Evolutionary conservation across 2,113 vertebrate species (phyloP), one percentile per base, ranked within the genome.

Genomic region (Anguilla rostrata): DNA sequence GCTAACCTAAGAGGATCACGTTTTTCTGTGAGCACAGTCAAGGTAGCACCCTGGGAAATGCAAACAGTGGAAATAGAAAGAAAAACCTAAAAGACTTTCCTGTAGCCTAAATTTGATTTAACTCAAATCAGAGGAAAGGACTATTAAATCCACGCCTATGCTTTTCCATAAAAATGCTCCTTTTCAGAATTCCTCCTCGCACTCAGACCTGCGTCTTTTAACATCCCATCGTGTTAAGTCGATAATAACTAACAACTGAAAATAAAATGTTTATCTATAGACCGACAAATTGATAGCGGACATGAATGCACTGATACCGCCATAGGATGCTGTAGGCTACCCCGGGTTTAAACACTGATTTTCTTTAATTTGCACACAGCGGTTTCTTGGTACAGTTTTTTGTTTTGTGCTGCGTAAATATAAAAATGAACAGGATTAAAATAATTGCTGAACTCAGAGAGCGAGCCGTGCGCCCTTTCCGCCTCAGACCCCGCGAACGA

Each of bases 401-500:
- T 79, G n/a, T 29, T 80, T 85, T 57, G 29, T 39, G 71, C 79
- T 43, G 39, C 39, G 43, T 39, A 26, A 34, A 85, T 41, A 80
- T 46, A 53, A 80, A 78, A 85, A 56, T 80, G 75, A 86, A 82
- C 78, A 26, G 5, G 66, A 82, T 60, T 7, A 39, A 41, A 63
- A 5, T 29, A 43, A 34, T 41, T 18, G 39, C 79, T 86, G 82
- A 63, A 81, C 26, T 41, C 39, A 40, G 57, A 12, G 49, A 53
- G 78, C 43, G 40, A 63, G 85, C 26, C 53, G 41, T n/a, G 56
- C 85, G 57, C n/a, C 71, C 86, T 83, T 86, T 81, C 86, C 56
- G 82, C 86, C 53, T 92, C 88, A 84, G 85, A 88, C 89, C 87
- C 84, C 49, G 78, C 66, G 84, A 85, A 71, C 85, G 56, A 88